A percentile compares a stretch with the other conserved stretches of the same genome.
Conservation (phyloP, 2,888 invertebrate genomes). For the Apamea sordens region DNA sequence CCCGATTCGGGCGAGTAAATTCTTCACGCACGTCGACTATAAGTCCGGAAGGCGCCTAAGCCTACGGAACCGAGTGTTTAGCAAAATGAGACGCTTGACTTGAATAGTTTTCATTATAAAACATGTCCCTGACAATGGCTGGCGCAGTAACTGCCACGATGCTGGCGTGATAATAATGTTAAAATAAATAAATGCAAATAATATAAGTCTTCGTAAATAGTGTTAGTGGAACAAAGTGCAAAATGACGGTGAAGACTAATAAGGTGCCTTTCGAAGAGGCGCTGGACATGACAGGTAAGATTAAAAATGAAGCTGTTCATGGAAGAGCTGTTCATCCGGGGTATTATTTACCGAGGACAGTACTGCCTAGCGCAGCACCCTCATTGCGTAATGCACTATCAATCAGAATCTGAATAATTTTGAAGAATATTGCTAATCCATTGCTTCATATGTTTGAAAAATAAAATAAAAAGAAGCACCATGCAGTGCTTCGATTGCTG, state of each 20-base stretch:
- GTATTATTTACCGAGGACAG: not conserved
- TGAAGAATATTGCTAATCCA: too few relatives aligned
- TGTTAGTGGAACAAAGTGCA: constrained; percentile 38
- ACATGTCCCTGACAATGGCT: constrained; percentile 20
- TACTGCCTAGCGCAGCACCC: not conserved
- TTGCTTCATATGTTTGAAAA: too few relatives aligned
- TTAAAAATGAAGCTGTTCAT: not conserved
- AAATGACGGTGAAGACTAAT: constrained; percentile 49
- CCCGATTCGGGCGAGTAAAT: not conserved
- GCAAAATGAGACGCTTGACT: constrained; percentile 29
- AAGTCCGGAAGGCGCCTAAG: not conserved
- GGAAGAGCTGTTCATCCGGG: not conserved
- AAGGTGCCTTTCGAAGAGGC: constrained; percentile 49
- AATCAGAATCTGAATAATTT: too few relatives aligned
- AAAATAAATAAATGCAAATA: not conserved
- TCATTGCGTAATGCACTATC: too few relatives aligned
- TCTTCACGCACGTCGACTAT: not conserved
- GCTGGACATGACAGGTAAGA: constrained; percentile 49
- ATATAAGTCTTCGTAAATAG: constrained; percentile 7
- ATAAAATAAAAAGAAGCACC: too few relatives aligned
- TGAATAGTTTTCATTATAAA: constrained; percentile 37
- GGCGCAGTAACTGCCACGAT: constrained; percentile 18
- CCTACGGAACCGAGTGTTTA: constrained; percentile 37
- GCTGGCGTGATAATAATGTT: constrained; percentile 28
- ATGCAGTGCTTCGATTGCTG: not conserved